Percentiles rank a stretch among this genome's conserved stretches.
Conservation (phyloP, 2,113 vertebrate genomes). For the Tretioscincus oriximinensis region DNA sequence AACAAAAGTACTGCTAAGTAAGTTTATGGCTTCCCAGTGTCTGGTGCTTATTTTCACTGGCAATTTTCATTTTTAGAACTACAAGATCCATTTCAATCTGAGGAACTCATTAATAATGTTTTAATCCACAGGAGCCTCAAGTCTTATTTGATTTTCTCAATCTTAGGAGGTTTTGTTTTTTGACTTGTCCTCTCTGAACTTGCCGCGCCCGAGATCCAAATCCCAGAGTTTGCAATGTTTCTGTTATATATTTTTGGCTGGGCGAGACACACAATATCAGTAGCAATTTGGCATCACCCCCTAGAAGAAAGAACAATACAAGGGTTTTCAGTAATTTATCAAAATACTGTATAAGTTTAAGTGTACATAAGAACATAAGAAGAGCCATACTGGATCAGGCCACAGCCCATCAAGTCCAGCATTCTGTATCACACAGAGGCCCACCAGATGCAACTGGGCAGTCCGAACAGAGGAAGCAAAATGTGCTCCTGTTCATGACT, state of each 20-base stretch:
- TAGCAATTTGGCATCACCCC: constrained; percentile 84
- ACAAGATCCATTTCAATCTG: constrained; percentile 33
- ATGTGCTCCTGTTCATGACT: no score
- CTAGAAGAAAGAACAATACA: constrained; percentile 59
- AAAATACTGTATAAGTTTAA: background rate
- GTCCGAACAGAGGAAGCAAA: no score
- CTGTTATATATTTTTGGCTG: constrained; percentile 73
- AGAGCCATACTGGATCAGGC: no score
- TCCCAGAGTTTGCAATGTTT: constrained; percentile 81
- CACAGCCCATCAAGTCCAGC: no score
- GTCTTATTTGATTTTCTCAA: constrained; percentile 53
- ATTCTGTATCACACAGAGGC: no score
- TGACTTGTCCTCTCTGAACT: constrained; percentile 70
- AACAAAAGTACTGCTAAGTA: constrained; percentile 36
- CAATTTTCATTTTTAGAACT: constrained; percentile 33
- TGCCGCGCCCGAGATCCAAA: constrained; percentile 78
- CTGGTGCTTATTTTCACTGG: constrained; percentile 53
- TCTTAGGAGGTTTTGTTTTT: constrained; percentile 59
- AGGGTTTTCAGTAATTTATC: constrained; percentile 8
- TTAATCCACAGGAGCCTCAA: constrained; percentile 36
- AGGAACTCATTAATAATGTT: constrained; percentile 42
- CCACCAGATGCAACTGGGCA: no score
- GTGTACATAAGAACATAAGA: no score
- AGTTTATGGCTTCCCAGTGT: constrained; percentile 31
- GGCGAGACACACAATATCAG: constrained; percentile 85